Evolutionary conservation across 1,140 invertebrate genomes (phyloP), one percentile per base, ranked within the genome.

Genomic region (Drosophila aff.): DNA sequence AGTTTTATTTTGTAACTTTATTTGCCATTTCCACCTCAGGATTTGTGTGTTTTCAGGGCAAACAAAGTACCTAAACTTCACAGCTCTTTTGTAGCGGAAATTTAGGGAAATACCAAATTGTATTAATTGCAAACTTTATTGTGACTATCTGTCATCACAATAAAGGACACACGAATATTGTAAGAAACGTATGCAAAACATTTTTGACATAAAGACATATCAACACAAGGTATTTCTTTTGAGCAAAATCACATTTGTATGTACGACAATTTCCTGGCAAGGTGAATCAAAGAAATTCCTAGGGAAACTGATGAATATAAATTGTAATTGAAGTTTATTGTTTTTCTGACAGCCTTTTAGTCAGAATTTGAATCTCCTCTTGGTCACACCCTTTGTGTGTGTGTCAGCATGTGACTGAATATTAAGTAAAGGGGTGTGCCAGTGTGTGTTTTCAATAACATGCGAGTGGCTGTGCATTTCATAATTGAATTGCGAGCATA

Each of bases 401-500:
- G 11, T 31, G 36, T 9, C 47, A 50, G 47, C 62, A 43, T 52
- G 59, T 4, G 21, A 44, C 21, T 9, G 38, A 40, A 47, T 23
- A 40, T 65, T 36, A 18, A 44, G 44, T 68, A 31, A 68, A 18
- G 16, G 40, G 15, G 16, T 16, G 26, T 36, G 15, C 21, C 18
- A 10, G 33, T 16, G 11, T 52, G 46, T 69, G 41, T 53, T 72
- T 76, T 80, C 58, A 67, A 75, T 72, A 82, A 79, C 63, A 40
- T 36, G 28, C 26, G 36, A 53, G 2, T 52, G 18, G 15, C 41
- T 57, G 43, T 43, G 49, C 43, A 50, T 47, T 49, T 68, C 52
- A 26, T 90, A 89, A 89, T 89, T 89, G 55, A 90, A 85, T 89
- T 82, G 68, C 64, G 52, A 74, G 40, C 58, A 59, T 71, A 89